A percentile compares a stretch with the other conserved stretches of the same genome.
Evolutionary conservation across 2,888 invertebrate species (phyloP).

Genomic region (Tholera decimalis): DNA sequence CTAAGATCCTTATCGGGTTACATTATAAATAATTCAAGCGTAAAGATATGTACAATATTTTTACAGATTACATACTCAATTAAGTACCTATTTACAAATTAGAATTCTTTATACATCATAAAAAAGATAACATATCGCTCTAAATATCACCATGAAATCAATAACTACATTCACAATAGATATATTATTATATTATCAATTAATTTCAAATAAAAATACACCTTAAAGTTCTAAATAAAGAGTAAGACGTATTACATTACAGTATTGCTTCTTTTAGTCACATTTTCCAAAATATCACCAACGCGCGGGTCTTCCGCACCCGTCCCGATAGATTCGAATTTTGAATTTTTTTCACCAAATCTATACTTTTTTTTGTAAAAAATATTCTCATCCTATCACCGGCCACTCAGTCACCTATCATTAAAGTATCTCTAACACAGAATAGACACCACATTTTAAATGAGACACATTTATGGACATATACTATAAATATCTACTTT

Average conservation of each 20-base stretch:
- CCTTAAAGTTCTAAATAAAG: constrained; percentile 89
- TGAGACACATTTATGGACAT: constrained; percentile 90
- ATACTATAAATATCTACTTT: constrained; percentile 86
- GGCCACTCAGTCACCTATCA: constrained; percentile 88
- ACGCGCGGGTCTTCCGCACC: constrained; percentile 71
- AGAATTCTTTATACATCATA: constrained; percentile 90
- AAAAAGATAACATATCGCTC: constrained; percentile 90
- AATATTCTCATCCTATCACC: constrained; percentile 87
- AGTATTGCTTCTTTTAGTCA: constrained; percentile 95
- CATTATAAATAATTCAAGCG: constrained; percentile 90
- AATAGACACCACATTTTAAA: constrained; percentile 91
- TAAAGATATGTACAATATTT: constrained; percentile 91
- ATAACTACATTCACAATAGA: constrained; percentile 90
- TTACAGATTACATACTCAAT: constrained; percentile 88
- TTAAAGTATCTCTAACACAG: constrained; percentile 88
- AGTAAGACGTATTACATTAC: constrained; percentile 93
- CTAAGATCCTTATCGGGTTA: constrained; percentile 82
- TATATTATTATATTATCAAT: constrained; percentile 83
- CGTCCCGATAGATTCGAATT: constrained; percentile 72
- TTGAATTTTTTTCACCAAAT: constrained; percentile 69
- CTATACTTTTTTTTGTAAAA: constrained; percentile 84
- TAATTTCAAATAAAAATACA: constrained; percentile 85
- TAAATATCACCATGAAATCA: constrained; percentile 91
- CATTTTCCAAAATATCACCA: constrained; percentile 94
- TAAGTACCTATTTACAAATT: constrained; percentile 92